These are phyloP conservation scores for Dryomyza anilis DNA, from an alignment of 2,888 invertebrate species.

Conservation along the genomic window DNA sequence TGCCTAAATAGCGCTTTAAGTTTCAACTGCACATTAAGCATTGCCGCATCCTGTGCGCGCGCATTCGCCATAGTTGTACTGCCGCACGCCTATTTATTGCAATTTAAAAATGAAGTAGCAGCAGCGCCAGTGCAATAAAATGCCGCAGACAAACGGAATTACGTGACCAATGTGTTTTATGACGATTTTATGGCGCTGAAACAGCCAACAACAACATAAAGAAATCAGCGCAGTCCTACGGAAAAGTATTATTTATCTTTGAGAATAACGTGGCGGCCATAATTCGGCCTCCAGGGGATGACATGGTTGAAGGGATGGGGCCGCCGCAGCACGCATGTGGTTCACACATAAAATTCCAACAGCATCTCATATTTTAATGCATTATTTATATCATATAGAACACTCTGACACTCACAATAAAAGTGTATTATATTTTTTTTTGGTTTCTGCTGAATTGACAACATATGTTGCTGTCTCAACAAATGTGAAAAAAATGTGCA, in stretches of 20 bases:
- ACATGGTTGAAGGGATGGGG: not conserved
- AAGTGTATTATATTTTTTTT: too few relatives aligned
- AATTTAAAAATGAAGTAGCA: slow-evolving; percentile 51
- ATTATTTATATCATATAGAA: too few relatives aligned
- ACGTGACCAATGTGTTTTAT: slow-evolving; percentile 62
- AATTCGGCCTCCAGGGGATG: not conserved
- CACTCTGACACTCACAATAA: too few relatives aligned
- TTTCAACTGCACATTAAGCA: slow-evolving; percentile 17
- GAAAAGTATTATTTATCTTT: slow-evolving; percentile 15
- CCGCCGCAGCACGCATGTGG: slow-evolving; percentile 17
- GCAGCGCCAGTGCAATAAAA: slow-evolving; percentile 54
- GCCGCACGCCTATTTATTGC: slow-evolving; percentile 53
- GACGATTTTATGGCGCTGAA: slow-evolving; percentile 58
- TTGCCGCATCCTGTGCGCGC: slow-evolving; percentile 34
- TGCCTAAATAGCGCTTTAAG: slow-evolving; percentile 35
- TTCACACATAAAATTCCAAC: slow-evolving; percentile 20
- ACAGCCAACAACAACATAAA: slow-evolving; percentile 42
- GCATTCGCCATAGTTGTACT: slow-evolving; percentile 25
- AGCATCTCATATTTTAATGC: slow-evolving; percentile 34
- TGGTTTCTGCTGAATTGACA: too few relatives aligned
- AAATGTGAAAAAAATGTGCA: too few relatives aligned
- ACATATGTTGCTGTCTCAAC: too few relatives aligned
- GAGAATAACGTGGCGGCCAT: not conserved
- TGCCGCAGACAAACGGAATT: slow-evolving; percentile 61
- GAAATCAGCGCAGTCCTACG: not conserved